Conservation (phyloP, 2,113 vertebrate species). For the Lamprologus sp. region DNA sequence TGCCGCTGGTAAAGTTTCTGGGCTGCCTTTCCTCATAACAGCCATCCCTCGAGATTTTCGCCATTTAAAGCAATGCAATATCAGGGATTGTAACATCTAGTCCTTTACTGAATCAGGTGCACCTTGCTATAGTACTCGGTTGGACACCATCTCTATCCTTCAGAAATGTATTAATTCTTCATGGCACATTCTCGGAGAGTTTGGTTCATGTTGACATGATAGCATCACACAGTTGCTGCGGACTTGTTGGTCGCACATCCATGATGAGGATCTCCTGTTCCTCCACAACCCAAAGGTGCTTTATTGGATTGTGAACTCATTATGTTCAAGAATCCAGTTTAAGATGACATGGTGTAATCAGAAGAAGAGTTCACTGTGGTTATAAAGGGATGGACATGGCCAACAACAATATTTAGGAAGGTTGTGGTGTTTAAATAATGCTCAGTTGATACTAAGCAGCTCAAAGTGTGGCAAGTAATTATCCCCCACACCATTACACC, state of each 20-base stretch:
- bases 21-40: neutral
- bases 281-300: neutral
- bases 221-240: neutral
- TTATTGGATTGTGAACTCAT: neutral
- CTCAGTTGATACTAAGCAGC: neutral
- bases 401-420: neutral
- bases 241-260: neutral
- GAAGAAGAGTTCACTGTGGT: neutral
- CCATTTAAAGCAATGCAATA: neutral
- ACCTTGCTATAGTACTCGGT: neutral
- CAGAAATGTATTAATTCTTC: rapidly evolving
- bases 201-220: neutral
- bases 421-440: neutral
- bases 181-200: neutral
- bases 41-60: neutral
- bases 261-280: neutral
- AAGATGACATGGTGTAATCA: neutral
- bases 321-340: neutral
- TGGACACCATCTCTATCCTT: neutral
- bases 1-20: neutral
- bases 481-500: neutral
- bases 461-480: neutral
- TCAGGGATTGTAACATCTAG: neutral
- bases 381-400: neutral
- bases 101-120: neutral